Evolutionary conservation across 1,140 invertebrate species (phyloP), one percentile per base, ranked within the genome.

Genomic region (Megathymus violae): DNA sequence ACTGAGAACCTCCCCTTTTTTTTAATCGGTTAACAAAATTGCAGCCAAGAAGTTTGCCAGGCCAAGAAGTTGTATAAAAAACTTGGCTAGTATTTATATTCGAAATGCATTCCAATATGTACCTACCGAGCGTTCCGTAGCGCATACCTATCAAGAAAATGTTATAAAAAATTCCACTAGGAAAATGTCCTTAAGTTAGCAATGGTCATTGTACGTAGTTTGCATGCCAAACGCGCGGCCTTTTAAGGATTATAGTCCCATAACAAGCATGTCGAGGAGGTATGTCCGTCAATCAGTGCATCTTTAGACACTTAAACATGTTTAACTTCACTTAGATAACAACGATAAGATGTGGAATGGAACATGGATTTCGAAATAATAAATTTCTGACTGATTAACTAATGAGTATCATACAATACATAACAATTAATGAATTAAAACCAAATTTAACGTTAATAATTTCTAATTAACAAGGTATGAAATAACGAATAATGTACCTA

Each of bases 171-270:
- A 63, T 61, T 48, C 56, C 64, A 76, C 59, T 56, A 76, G 71
- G 67, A 78, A 76, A 74, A 79, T 70, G 67, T 70, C 50, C 50
- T 66, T 69, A 58, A 66, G 58, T 72, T 70, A 27, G 67, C 66
- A 75, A 74, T 74, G 69, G 70, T 73, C 72, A 67, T 61, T 47
- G 69, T 66, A 68, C 70, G 67, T 65, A 68, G 61, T 76, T 74
- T 76, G 77, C 74, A 80, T 80, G 72, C 77, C 63, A 71, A 77
- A 78, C 59, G 66, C 58, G 63, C 48, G 50, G 60, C 70, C 77
- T 69, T 73, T 66, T 80, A 80, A 64, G 73, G 74, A 52, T 77
- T 75, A 69, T 67, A 67, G 58, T 62, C 58, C 66, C 70, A 71
- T 76, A 56, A 66, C 40, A 14, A 48, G 27, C 62, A 22, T 46